Base-by-base conservation (phyloP, 2,797 vertebrate species). In the Aselliscus stoliczkanus region DNA sequence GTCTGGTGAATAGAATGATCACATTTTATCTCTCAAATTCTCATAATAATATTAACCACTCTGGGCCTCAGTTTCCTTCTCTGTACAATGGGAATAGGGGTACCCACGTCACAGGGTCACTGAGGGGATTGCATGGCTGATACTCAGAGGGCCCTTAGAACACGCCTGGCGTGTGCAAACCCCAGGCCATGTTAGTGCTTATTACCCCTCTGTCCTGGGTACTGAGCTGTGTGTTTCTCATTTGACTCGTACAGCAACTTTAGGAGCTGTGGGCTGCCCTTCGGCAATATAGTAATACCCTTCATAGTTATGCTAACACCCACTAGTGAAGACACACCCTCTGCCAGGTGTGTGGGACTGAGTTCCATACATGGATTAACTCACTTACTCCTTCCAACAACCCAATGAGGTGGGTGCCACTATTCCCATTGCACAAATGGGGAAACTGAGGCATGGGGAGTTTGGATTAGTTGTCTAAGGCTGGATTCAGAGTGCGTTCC, bases 281-380 rank as follows among this genome's bases (percentile, higher is more conserved):
- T 39, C 34, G 27, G 6, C 5, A 12, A 7, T 0, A 7, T 0
- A 23, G 39, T 9, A 0, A 14, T 14, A 4, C 2, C 4, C 0
- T 29, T 50, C 39, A 0, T 13, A 18, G 20, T 1, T 10, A 67
- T 5, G 23, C 54, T 21, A 3, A 54, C 12, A n/a, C 70, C 1
- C 0, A 0, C 4, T 10, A 3, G 9, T 0, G 29, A 15, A 67
- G 1, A 27, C 39, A 20, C 21, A 29, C 20, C 34, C 27, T 0
- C 12, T 2, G 11, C 34, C 7, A 0, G 37, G 31, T 1, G 6
- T 11, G 1, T 1, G 1, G 54, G 64, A 37, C 67, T 34, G 20
- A 42, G 37, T 25, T 27, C 52, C 13, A 2, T 4, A 14, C 0
- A 0, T 1, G n/a, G 7, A 64, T 39, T 0, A 14, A 47, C 14